These are phyloP conservation scores for Prunella fulvescens DNA, from an alignment of 2,113 vertebrate genomes.

Conservation along the genomic window DNA sequence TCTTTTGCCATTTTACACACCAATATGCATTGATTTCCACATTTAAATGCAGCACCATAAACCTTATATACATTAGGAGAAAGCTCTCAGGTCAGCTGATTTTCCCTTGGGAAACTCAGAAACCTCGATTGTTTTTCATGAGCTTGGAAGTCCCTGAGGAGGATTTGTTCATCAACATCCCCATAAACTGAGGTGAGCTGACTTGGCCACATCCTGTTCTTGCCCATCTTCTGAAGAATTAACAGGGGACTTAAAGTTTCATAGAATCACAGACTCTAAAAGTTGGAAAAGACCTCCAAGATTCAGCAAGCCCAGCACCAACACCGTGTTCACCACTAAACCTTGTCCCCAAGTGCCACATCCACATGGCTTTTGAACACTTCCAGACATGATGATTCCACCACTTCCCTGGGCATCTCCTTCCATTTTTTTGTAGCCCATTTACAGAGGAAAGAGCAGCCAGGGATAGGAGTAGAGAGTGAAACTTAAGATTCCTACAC, in stretches of 20 bases:
- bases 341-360: not conserved
- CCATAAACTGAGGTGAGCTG: not conserved
- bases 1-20: not conserved
- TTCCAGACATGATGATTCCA: not conserved
- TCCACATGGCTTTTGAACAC: not conserved
- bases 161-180: not conserved
- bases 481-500: not conserved
- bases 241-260: not conserved
- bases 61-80: not conserved
- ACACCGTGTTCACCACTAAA: not conserved
- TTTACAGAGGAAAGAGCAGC: not conserved
- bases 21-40: not conserved
- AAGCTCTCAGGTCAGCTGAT: not conserved
- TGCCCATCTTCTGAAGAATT: not conserved
- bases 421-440: not conserved
- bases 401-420: not conserved
- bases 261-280: too few relatives aligned
- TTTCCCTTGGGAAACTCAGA: not conserved
- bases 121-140: not conserved
- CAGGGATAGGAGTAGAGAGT: not conserved
- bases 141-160: not conserved
- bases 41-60: not conserved
- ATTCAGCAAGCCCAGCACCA: not conserved
- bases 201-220: not conserved
- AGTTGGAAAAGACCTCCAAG: not conserved